A percentile compares a stretch with the other conserved stretches of the same genome.
phyloP scores from a whole-genome alignment of 2,113 vertebrate species.

The Macrotus californicus region DNA sequence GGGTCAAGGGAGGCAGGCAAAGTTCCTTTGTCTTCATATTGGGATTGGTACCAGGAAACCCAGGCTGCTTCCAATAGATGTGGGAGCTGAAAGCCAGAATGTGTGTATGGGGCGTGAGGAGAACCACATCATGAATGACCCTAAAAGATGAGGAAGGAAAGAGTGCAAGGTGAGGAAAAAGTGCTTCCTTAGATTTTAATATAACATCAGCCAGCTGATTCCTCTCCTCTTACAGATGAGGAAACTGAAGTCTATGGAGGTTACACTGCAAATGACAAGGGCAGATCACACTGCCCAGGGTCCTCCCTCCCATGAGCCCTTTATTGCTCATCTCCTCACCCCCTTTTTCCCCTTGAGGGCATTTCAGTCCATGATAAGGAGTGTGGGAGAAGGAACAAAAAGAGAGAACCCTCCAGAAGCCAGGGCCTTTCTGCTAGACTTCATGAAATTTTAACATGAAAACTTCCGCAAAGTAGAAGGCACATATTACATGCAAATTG shows the following conservation, averaged over 20 bases:
- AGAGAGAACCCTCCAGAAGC: conserved; percentile 56
- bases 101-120: not conserved
- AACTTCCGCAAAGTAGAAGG: conserved; percentile 65
- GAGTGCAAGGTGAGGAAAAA: too few species aligned
- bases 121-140: not conserved
- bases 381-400: conserved; percentile 53
- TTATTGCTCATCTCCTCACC: not conserved
- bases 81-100: not conserved
- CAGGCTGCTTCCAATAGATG: not conserved
- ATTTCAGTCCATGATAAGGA: conserved; percentile 9
- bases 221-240: not conserved
- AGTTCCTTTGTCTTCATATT: not conserved
- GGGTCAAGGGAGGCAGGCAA: not conserved
- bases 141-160: not conserved
- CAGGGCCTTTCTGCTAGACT: conserved; percentile 62
- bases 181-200: not conserved
- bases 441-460: conserved; percentile 75
- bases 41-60: not conserved
- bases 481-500: conserved; percentile 61
- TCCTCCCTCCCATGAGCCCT: not conserved
- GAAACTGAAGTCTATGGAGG: not conserved
- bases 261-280: not conserved
- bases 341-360: not conserved
- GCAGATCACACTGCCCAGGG: not conserved
- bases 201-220: not conserved